A percentile compares a stretch with the other conserved stretches of the same genome.
Evolutionary conservation across 1,140 invertebrate species (phyloP).

Genomic region (Melanaphis sacchari): DNA sequence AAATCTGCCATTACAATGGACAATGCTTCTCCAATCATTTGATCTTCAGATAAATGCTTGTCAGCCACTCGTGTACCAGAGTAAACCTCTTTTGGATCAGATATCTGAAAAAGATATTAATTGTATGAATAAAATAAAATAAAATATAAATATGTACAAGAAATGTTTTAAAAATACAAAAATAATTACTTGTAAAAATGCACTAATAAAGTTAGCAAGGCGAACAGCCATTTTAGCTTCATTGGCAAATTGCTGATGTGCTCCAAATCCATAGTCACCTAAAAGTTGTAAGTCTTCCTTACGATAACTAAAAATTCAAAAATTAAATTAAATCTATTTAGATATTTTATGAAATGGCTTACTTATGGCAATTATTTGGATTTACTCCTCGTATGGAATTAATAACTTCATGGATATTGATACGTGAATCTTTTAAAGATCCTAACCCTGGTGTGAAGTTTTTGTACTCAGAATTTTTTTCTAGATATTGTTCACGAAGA

Average conservation of each 20-base stretch:
- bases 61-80: conserved; percentile 89
- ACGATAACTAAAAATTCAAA: conserved; percentile 67
- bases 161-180: neutral
- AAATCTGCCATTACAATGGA: conserved; percentile 89
- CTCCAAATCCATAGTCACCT: conserved; percentile 86
- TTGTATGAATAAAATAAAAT: neutral
- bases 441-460: conserved; percentile 67
- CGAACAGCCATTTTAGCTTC: conserved; percentile 94
- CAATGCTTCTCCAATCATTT: conserved; percentile 92
- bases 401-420: conserved; percentile 80
- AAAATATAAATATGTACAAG: neutral
- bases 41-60: conserved; percentile 87
- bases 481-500: conserved; percentile 76
- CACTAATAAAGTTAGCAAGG: conserved; percentile 93
- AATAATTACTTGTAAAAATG: conserved; percentile 80
- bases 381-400: conserved; percentile 79
- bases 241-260: conserved; percentile 88
- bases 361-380: conserved; percentile 75
- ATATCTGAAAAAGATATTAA: conserved; percentile 71
- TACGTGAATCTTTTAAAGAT: conserved; percentile 70
- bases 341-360: conserved; percentile 60
- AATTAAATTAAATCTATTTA: neutral
- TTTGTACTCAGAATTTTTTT: conserved; percentile 76
- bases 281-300: conserved; percentile 77
- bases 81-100: conserved; percentile 93